Conservation (phyloP, 1,140 invertebrate genomes). For the Trachymyrmex septentrionalis region DNA sequence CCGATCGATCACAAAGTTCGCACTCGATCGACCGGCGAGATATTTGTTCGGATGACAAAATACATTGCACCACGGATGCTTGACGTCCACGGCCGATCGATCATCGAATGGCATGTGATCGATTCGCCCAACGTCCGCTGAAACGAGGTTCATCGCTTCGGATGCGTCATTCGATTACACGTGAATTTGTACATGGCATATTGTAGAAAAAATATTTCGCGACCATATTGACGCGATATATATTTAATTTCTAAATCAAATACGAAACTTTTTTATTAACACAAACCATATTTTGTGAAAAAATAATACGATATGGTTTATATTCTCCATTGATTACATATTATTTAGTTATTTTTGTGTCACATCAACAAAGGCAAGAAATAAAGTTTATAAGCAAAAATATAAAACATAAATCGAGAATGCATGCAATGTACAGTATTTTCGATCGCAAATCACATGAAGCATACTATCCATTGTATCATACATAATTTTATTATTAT, state of each 20-base stretch:
- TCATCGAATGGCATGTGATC: conserved; percentile 71
- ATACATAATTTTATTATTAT: not conserved
- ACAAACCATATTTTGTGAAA: conserved; percentile 1
- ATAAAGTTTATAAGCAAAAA: not conserved
- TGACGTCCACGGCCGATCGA: conserved; percentile 72
- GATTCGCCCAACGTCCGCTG: conserved; percentile 69
- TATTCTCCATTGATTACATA: conserved; percentile 4
- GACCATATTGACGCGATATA: conserved; percentile 11
- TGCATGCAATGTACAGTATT: not conserved
- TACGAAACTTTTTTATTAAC: conserved; percentile 29
- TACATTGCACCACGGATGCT: conserved; percentile 69
- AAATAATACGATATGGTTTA: conserved; percentile 33
- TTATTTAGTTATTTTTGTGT: conserved; percentile 23
- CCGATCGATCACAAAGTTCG: conserved; percentile 76
- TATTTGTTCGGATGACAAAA: conserved; percentile 75
- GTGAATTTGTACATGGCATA: conserved; percentile 68
- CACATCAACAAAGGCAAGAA: not conserved
- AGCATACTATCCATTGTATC: not conserved
- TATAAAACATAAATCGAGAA: not conserved
- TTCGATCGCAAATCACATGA: not conserved
- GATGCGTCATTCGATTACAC: conserved; percentile 61
- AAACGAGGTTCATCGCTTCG: conserved; percentile 64
- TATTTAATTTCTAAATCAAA: conserved; percentile 43
- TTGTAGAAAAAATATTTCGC: conserved; percentile 57
- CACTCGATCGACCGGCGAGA: conserved; percentile 73